Conservation (phyloP, 2,113 vertebrate species). For the Crotophaga sulcirostris region DNA sequence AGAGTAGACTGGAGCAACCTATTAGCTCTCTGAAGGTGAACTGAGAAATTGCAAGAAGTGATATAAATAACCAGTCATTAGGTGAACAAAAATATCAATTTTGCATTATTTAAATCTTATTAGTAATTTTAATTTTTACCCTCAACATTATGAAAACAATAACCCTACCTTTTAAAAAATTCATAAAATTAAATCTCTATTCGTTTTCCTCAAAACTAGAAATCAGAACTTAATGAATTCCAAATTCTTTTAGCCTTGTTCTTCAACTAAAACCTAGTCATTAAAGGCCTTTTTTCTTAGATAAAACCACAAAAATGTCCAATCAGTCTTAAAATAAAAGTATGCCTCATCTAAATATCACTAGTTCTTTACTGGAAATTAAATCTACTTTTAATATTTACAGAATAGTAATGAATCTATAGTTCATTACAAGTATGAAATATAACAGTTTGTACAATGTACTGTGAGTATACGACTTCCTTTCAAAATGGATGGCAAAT, state of each 20-base stretch:
- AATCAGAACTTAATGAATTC: not conserved
- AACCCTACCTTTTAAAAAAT: not conserved
- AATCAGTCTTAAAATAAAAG: not conserved
- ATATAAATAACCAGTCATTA: not conserved
- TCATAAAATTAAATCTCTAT: not conserved
- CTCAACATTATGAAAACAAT: not conserved
- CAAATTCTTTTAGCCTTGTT: not conserved
- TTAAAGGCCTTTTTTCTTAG: not conserved
- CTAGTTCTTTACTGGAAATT: not conserved
- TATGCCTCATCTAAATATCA: not conserved
- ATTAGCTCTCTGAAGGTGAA: not conserved
- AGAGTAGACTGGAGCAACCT: slow-evolving; percentile 22
- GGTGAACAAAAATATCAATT: not conserved
- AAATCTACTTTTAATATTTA: not conserved
- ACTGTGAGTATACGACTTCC: not conserved
- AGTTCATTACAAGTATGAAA: not conserved
- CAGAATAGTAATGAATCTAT: not conserved
- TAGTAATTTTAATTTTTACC: not conserved
- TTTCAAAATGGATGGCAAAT: not conserved
- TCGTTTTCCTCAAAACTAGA: not conserved
- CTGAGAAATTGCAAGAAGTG: not conserved
- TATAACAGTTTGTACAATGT: not conserved
- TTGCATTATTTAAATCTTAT: not conserved
- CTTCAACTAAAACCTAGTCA: not conserved
- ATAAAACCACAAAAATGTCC: not conserved